These are phyloP conservation scores for Solea senegalensis DNA, from an alignment of 2,113 vertebrate species.

Conservation along the genomic window DNA sequence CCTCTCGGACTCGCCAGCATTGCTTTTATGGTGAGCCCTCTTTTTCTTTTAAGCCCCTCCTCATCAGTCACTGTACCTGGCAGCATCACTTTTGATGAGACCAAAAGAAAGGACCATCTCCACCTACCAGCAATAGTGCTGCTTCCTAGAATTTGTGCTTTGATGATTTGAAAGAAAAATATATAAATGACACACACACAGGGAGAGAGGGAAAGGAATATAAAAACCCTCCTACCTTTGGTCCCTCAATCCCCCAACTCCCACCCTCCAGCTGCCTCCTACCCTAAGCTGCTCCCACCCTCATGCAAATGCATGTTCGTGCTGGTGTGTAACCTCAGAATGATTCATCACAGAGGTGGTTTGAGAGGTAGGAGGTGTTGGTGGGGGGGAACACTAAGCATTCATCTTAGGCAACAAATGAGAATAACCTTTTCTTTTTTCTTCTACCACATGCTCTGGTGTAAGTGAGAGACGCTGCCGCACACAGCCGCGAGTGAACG, in stretches of 20 bases:
- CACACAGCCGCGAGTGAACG: too few species aligned
- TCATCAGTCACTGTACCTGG: constrained; percentile 33
- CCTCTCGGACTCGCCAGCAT: constrained; percentile 1
- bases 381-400: neutral
- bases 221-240: neutral
- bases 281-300: constrained; percentile 24
- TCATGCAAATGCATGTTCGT: constrained; percentile 9
- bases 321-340: constrained; percentile 1
- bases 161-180: constrained; percentile 47
- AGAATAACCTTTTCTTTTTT: too few species aligned
- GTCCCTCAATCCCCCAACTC: neutral
- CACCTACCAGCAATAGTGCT: constrained; percentile 43
- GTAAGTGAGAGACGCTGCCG: too few species aligned
- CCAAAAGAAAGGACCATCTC: constrained; percentile 33
- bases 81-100: constrained; percentile 50
- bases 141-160: constrained; percentile 41
- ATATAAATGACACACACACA: neutral
- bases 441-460: too few species aligned
- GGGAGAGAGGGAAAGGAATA: neutral
- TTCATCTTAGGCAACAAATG: too few species aligned
- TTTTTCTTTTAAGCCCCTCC: constrained; percentile 31
- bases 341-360: constrained; percentile 34
- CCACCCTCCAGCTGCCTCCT: neutral
- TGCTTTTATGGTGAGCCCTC: constrained; percentile 13
- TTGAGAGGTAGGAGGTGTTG: neutral